These are phyloP conservation scores for Notolabrus celidotus DNA, from an alignment of 2,797 vertebrate genomes.

Conservation along the genomic window DNA sequence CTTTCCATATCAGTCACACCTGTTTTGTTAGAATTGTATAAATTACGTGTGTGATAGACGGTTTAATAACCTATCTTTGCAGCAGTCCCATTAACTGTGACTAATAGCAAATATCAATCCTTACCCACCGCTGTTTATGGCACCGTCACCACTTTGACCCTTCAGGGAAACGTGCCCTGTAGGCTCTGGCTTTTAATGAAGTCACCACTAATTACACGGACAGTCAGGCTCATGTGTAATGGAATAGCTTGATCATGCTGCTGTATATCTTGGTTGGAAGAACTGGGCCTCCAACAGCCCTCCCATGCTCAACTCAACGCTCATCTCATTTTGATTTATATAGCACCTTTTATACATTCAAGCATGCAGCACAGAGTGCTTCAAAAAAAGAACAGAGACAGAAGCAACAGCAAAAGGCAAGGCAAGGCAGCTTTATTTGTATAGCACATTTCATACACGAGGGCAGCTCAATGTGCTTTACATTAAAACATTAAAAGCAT, in stretches of 20 bases:
- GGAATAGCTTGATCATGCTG: conserved; percentile 31
- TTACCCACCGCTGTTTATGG: neutral
- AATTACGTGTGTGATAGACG: neutral
- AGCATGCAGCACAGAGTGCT: no score
- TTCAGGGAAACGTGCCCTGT: conserved; percentile 6
- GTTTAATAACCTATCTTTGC: neutral
- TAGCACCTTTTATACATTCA: no score
- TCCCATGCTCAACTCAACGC: no score
- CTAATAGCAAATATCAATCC: neutral
- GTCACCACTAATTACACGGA: conserved; percentile 36
- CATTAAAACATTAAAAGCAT: no score
- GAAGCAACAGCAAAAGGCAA: no score
- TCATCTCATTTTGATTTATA: no score
- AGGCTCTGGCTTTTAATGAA: conserved; percentile 19
- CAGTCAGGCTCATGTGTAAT: conserved; percentile 37
- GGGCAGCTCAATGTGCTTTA: no score
- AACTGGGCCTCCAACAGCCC: conserved; percentile 1
- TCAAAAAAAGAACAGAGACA: no score
- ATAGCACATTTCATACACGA: no score
- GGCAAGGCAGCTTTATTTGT: no score
- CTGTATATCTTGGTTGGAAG: no score
- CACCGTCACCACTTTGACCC: neutral
- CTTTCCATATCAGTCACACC: neutral
- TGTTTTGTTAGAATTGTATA: no score
- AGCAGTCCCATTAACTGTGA: neutral